Conservation (phyloP, 2,113 vertebrate species). For the Nyctereutes procyonoides region DNA sequence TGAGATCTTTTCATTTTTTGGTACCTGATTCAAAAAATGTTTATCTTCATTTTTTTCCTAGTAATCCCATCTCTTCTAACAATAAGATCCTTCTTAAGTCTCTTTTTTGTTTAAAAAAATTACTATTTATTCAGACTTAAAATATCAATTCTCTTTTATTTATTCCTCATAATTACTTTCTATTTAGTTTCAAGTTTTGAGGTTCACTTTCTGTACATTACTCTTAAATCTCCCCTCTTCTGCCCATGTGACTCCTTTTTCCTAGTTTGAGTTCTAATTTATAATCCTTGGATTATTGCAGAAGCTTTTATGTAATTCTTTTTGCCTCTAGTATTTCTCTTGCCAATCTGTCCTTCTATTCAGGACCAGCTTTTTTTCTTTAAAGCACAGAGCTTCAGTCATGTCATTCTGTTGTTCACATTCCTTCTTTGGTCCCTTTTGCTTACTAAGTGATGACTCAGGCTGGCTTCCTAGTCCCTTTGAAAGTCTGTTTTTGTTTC, state of each 20-base stretch:
- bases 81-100: neutral
- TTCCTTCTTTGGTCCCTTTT: neutral
- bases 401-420: neutral
- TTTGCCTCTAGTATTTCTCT: neutral
- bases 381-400: neutral
- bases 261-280: slow-evolving; percentile 30
- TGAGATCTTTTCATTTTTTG: neutral
- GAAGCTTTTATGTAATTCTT: neutral
- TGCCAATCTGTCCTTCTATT: neutral
- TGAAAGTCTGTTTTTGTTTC: neutral
- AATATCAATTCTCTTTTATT: neutral
- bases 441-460: neutral
- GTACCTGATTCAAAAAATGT: neutral
- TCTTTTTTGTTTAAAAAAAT: neutral
- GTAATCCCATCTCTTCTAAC: neutral
- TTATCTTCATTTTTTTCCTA: neutral
- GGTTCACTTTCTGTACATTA: neutral
- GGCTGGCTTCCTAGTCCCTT: neutral
- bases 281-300: neutral
- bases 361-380: neutral
- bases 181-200: slow-evolving; percentile 33
- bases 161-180: neutral
- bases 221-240: neutral
- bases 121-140: neutral
- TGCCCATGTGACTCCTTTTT: neutral